Evolutionary conservation across 2,888 invertebrate genomes (phyloP).

Genomic region (Orthonevra nobilis): DNA sequence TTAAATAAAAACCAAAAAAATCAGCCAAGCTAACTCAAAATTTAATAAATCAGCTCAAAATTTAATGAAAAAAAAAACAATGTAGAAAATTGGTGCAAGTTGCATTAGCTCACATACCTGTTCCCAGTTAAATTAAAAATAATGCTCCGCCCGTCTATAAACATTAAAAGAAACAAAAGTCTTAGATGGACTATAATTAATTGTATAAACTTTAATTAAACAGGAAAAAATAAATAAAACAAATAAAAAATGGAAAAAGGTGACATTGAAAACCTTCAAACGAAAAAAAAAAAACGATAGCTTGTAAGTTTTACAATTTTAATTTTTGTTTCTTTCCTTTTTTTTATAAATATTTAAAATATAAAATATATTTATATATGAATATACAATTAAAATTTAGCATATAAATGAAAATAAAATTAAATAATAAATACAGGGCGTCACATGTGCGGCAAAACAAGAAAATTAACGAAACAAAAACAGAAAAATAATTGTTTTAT

Average conservation of each 20-base stretch:
- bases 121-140: conserved; percentile 34
- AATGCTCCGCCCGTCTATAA: conserved; percentile 64
- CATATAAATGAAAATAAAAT: conserved; percentile 67
- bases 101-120: conserved; percentile 37
- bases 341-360: conserved; percentile 69
- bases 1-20: conserved; percentile 22
- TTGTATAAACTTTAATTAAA: conserved; percentile 46
- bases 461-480: conserved; percentile 36
- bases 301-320: conserved; percentile 63
- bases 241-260: conserved; percentile 62
- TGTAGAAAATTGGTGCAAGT: conserved; percentile 44
- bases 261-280: conserved; percentile 50
- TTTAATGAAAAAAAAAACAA: conserved; percentile 24
- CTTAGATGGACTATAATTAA: conserved; percentile 48
- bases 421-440: conserved; percentile 67
- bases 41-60: conserved; percentile 21
- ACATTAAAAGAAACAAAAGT: conserved; percentile 15
- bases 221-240: conserved; percentile 14
- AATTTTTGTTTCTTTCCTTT: conserved; percentile 53
- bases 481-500: conserved; percentile 42
- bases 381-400: conserved; percentile 69
- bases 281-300: conserved; percentile 48
- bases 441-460: conserved; percentile 65
- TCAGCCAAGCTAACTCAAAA: conserved; percentile 49
- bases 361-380: conserved; percentile 71